Evolutionary conservation across 2,888 invertebrate genomes (phyloP), one percentile per base, ranked within the genome.

Genomic region (Cataglyphis cursor): DNA sequence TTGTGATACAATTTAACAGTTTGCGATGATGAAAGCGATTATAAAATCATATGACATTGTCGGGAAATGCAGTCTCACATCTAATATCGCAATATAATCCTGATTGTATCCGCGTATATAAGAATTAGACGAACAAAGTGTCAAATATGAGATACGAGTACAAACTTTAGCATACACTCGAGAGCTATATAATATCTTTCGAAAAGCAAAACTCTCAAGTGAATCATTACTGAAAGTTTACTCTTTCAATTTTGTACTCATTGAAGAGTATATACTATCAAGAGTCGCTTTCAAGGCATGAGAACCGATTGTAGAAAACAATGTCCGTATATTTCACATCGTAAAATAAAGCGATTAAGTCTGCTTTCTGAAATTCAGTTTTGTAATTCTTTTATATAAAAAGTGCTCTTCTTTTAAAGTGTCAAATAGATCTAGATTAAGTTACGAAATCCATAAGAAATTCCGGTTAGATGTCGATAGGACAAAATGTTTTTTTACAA

Each of bases 131-230:
- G 51, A n/a, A 12, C 51, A 15, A 57, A 51, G 31, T 70, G 54
- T 38, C 68, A n/a, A 68, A 51, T 31, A n/a, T 68, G 54, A 54
- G 54, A 57, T 57, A 72, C 72, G 24, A 72, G 35, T 72, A 72
- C 4, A 54, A 70, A 35, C 10, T 72, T 54, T 35, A 72, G 21
- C 15, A 10, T 24, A 44, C n/a, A n/a, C 48, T 48, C 35, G 54
- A 54, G 70, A 54, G 70, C n/a, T 51, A 31, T 28, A 57, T 51
- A 70, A 31, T 51, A 70, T 54, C 35, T 54, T 10, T 70, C 21
- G 21, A 48, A 18, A 48, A 65, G 21, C 15, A 65, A 70, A 68
- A 68, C 15, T 51, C 15, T 70, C 18, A 4, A 72, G 18, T 57
- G 70, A 70, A 12, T 68, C 18, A 18, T 18, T 68, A 35, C 21